Evolutionary conservation across 1,140 invertebrate species (phyloP).

Genomic region (Bombus turneri): DNA sequence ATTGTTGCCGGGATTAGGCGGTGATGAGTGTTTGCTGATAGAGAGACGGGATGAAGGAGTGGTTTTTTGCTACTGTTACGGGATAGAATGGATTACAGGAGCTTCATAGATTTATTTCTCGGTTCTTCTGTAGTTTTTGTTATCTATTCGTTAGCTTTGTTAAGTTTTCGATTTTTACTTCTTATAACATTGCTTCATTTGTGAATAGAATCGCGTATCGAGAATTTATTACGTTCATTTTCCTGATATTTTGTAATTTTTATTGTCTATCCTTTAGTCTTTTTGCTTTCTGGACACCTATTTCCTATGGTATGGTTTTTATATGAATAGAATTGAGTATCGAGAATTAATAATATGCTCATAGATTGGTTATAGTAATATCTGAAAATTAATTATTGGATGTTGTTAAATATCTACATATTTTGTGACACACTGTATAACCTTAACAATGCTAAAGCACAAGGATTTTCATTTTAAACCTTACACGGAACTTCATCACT

Average conservation of each 20-base stretch:
- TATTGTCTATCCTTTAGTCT: background rate
- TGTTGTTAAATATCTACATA: background rate
- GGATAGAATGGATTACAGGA: background rate
- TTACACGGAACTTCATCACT: background rate
- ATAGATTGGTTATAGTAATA: background rate
- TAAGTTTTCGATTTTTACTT: no score
- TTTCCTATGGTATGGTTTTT: background rate
- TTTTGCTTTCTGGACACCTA: background rate
- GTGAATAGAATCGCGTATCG: background rate
- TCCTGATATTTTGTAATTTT: no score
- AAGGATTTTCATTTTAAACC: background rate
- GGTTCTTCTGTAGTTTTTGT: background rate
- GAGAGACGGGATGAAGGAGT: background rate
- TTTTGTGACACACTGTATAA: background rate
- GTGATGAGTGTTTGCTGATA: constrained; percentile 18
- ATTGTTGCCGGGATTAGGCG: background rate
- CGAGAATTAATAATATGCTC: background rate
- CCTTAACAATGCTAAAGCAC: background rate
- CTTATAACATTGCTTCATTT: no score
- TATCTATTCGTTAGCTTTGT: background rate
- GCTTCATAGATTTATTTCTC: background rate
- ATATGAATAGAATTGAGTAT: background rate
- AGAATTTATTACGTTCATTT: background rate
- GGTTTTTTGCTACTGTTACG: background rate
- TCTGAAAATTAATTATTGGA: no score